A percentile compares a stretch with the other conserved stretches of the same genome.
Evolutionary conservation across 2,797 vertebrate genomes (phyloP).

Genomic region (Notolabrus celidotus): DNA sequence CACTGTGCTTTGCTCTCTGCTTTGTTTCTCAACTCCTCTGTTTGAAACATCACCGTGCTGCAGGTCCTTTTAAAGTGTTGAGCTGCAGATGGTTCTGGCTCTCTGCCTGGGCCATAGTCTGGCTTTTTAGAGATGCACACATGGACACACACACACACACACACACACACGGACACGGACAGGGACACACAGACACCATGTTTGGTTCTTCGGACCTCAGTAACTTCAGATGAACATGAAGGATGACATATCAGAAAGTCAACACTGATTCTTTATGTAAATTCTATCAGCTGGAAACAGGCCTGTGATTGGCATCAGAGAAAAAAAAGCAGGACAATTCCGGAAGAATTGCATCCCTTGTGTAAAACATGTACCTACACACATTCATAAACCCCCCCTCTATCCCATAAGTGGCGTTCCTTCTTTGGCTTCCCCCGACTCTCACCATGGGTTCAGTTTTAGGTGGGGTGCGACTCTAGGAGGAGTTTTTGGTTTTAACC

Average conservation of each 20-base stretch:
- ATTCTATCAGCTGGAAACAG: conserved; percentile 20
- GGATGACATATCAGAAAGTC: conserved; percentile 50
- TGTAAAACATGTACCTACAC: conserved; percentile 2
- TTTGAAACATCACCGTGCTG: conserved; percentile 62
- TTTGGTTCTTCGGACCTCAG: conserved; percentile 62
- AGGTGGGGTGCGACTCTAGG: conserved; percentile 86
- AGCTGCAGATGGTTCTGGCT: conserved; percentile 65
- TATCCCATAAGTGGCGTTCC: conserved; percentile 55
- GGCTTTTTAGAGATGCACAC: conserved; percentile 51
- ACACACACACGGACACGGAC: conserved; percentile 2
- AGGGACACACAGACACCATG: conserved; percentile 56
- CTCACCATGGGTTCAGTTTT: conserved; percentile 92
- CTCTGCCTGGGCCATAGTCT: conserved; percentile 59
- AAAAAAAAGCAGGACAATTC: too few species aligned
- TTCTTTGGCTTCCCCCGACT: conserved; percentile 74
- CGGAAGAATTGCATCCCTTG: too few species aligned
- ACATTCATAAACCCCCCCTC: conserved; percentile 14
- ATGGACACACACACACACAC: conserved; percentile 12
- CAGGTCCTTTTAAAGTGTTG: conserved; percentile 81
- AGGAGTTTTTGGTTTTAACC: conserved; percentile 99
- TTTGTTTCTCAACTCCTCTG: conserved; percentile 64
- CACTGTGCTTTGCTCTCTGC: conserved; percentile 47
- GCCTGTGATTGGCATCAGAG: too few species aligned
- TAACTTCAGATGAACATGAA: conserved; percentile 49
- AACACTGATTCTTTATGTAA: too few species aligned